These are phyloP conservation scores for Chaetodon auriga DNA, from an alignment of 2,113 vertebrate genomes.

Conservation along the genomic window DNA sequence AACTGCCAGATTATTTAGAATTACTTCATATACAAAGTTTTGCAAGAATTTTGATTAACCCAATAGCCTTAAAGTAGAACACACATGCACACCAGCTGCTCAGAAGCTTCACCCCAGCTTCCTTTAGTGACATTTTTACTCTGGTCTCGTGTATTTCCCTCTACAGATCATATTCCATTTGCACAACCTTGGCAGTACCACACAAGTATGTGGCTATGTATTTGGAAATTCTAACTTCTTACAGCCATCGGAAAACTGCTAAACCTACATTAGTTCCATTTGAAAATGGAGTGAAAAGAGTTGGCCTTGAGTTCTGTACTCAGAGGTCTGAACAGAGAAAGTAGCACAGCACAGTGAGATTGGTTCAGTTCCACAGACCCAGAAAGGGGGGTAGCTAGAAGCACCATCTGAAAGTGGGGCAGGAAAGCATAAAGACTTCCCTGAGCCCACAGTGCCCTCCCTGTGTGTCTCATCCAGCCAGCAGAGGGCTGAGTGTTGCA, in stretches of 20 bases:
- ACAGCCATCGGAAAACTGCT: slow-evolving; percentile 59
- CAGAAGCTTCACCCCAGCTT: slow-evolving; percentile 23
- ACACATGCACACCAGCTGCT: slow-evolving; percentile 51
- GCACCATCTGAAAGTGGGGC: slow-evolving; percentile 66
- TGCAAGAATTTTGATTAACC: slow-evolving; percentile 21
- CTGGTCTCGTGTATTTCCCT: slow-evolving; percentile 53
- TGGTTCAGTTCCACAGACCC: slow-evolving; percentile 65
- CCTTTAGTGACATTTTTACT: slow-evolving; percentile 52
- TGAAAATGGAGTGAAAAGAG: slow-evolving; percentile 13
- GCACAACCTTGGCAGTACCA: slow-evolving; percentile 59
- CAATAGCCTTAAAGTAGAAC: neutral
- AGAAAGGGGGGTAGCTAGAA: slow-evolving; percentile 32
- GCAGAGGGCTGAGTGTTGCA: slow-evolving; percentile 46
- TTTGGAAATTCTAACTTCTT: slow-evolving; percentile 70
- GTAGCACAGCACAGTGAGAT: slow-evolving; percentile 61
- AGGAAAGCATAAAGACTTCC: slow-evolving; percentile 60
- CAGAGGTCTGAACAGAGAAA: slow-evolving; percentile 43
- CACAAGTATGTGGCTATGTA: slow-evolving; percentile 45
- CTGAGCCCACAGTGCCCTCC: slow-evolving; percentile 50
- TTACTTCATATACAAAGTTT: slow-evolving; percentile 40
- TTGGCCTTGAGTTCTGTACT: slow-evolving; percentile 35
- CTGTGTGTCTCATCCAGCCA: slow-evolving; percentile 56
- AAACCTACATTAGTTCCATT: slow-evolving; percentile 58
- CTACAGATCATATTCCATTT: slow-evolving; percentile 58
- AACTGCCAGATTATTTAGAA: slow-evolving; percentile 35